Base-by-base conservation (phyloP, 1,140 invertebrate genomes). In the Elymnias hypermnestra region DNA sequence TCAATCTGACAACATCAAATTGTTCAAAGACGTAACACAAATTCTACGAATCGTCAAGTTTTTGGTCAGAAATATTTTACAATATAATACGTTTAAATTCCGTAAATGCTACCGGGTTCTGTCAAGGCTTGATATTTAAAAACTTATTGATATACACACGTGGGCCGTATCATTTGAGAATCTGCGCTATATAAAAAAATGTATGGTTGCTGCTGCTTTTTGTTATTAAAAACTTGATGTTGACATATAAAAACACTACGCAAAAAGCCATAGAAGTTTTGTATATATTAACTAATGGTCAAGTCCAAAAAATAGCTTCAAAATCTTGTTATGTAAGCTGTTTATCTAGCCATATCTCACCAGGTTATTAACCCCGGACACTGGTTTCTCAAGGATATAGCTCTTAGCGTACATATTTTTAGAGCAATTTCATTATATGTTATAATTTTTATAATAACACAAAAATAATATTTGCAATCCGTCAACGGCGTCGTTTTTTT, bases 321-420 rank as follows among this genome's bases (percentile, higher is more conserved):
- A 31, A 31, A 15, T 31, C 28, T 13, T 5, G 23, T 26, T 26
- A n/a, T 31, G n/a, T 13, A 8, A 14, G 4, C 7, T 28, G 15
- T 28, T 46, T 47, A 13, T 40, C 25, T 7, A 19, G 5, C 28
- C 45, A 40, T 48, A 48, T 25, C 35, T 40, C 45, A 48, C 45
- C 37, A 33, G 45, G 45, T 35, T 48, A 40, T 48, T 48, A 23
- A 48, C 45, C 45, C 19, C 26, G 26, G 45, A 40, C 35, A 17
- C 45, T 40, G 26, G 19, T 40, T 35, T 23, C 25, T 38, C 12
- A 14, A 39, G 10, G 4, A 22, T 13, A 38, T 38, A n/a, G n/a
- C n/a, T n/a, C n/a, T n/a, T n/a, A n/a, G n/a, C n/a, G n/a, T n/a
- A n/a, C n/a, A n/a, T n/a, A n/a, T n/a, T n/a, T n/a, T n/a, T n/a